Base-by-base conservation (phyloP, 2,113 vertebrate genomes). In the Apeltes quadracus region DNA sequence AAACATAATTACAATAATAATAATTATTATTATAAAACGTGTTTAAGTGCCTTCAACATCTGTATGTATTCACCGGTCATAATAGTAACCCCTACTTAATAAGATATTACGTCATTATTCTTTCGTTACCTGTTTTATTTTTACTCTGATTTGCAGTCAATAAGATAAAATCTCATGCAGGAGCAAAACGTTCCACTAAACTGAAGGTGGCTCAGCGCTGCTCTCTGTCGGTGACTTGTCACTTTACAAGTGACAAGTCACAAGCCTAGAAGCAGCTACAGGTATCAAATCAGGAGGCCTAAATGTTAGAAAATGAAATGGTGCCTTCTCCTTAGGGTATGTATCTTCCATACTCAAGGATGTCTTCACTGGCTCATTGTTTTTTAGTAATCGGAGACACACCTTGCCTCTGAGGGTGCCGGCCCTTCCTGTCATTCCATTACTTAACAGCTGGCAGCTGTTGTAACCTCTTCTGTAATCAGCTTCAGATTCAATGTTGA, bases 191-290 rank as follows among this genome's bases (percentile, higher is more conserved):
- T 8, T 29, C 29, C 23, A n/a, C 7, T 27, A 11, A 62, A 29
- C 20, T 59, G 29, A 48, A 34, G 23, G 18, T 70, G 61, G 82
- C 84, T 85, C 84, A 41, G 58, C 15, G 57, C 84, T 78, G 84
- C 86, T 25, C 84, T 82, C 92, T 92, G 75, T 54, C 83, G 92
- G 90, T 4, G n/a, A 27, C 0, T 36, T 34, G 12, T 6, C 5
- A 38, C 20, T 20, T 32, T 70, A 22, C 59, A 75, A 15, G 15
- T 59, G n/a, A n/a, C n/a, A n/a, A n/a, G n/a, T n/a, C n/a, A n/a
- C n/a, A n/a, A 14, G 5, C n/a, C 23, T 15, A 16, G 13, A 0
- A 4, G 15, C 13, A 22, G 39, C 38, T 69, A 66, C 54, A 77
- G 59, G 56, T 43, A 54, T 14, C 43, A 43, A 1, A 7, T 53